Base-by-base conservation (phyloP, 1,140 invertebrate species). In the Popillia japonica region DNA sequence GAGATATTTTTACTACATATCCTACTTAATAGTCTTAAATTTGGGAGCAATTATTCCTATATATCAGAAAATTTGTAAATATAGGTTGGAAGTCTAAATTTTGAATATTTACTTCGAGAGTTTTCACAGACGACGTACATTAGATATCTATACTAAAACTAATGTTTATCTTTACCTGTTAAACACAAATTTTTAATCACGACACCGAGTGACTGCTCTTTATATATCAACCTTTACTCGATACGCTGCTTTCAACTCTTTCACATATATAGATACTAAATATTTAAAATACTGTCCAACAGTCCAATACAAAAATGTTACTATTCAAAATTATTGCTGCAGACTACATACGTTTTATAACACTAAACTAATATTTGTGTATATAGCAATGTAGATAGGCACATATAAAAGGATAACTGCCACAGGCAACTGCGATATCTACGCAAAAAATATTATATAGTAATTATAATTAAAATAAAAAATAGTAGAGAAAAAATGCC, bases 381-480 rank as follows among this genome's bases (percentile, higher is more conserved):
- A 68, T 27, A 22, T 6, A n/a, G 14, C 17, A 55, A 55, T 55
- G 17, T 27, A 68, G 27, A 68, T 34, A 68, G 61, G 61, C 61
- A 68, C 61, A 68, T 68, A 34, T 68, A 27, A 55, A 68, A 68
- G 61, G 61, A 68, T 68, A 68, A 68, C 61, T 68, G 61, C 61
- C 61, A 34, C 2, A 68, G 61, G 27, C 27, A 27, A 68, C 61
- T 68, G 27, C 61, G 22, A 68, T 20, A 68, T 27, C 27, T 68
- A 68, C 27, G 27, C 27, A 68, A 68, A 22, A 48, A 22, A 68
- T 68, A 68, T 27, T 34, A 17, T 55, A 17, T 55, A 55, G 14
- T 55, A 55, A 55, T 8, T 68, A 68, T 68, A 27, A 22, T 68
- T 68, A 68, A 14, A 55, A 55, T 17, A 55, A 17, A 55, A 68